Percentiles rank a stretch among this genome's conserved stretches.
Evolutionary conservation across 2,113 vertebrate genomes (phyloP).

Genomic region (Pagrus major): DNA sequence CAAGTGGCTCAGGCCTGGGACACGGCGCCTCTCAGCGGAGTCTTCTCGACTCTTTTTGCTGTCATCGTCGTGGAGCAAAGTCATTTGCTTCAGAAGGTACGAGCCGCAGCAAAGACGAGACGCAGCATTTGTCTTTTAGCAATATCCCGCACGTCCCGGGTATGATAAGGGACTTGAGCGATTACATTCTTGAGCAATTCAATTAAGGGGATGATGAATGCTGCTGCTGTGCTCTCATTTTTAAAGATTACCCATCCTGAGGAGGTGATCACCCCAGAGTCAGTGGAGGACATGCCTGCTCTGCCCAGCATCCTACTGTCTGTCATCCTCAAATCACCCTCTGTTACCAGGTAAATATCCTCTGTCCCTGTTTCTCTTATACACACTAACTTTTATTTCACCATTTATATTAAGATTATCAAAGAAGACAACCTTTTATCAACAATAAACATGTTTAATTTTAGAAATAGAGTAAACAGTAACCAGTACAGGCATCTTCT

Average conservation of each 20-base stretch:
- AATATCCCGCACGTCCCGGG: background rate
- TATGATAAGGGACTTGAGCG: background rate
- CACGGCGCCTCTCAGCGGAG: conserved; percentile 75
- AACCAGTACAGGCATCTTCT: too few relatives aligned
- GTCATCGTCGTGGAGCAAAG: conserved; percentile 89
- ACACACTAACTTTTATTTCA: too few relatives aligned
- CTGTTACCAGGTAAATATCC: conserved; percentile 86
- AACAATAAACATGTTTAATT: too few relatives aligned
- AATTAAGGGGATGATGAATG: conserved; percentile 6
- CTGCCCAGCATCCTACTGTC: conserved; percentile 88
- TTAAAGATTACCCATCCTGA: conserved; percentile 79
- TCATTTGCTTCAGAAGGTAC: conserved; percentile 87
- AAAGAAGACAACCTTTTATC: too few relatives aligned
- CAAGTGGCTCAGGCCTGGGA: conserved; percentile 82
- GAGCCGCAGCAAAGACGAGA: background rate
- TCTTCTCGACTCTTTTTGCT: conserved; percentile 90
- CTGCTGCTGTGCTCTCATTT: conserved; percentile 15
- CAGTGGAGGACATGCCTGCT: conserved; percentile 88
- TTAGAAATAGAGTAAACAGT: too few relatives aligned
- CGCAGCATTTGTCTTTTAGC: conserved; percentile 9
- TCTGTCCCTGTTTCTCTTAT: background rate
- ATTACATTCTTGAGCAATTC: background rate
- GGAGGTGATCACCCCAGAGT: conserved; percentile 82
- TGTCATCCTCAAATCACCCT: conserved; percentile 84
- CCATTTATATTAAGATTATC: too few relatives aligned